Conservation (phyloP, 2,113 vertebrate species). For the Neogale vison region DNA sequence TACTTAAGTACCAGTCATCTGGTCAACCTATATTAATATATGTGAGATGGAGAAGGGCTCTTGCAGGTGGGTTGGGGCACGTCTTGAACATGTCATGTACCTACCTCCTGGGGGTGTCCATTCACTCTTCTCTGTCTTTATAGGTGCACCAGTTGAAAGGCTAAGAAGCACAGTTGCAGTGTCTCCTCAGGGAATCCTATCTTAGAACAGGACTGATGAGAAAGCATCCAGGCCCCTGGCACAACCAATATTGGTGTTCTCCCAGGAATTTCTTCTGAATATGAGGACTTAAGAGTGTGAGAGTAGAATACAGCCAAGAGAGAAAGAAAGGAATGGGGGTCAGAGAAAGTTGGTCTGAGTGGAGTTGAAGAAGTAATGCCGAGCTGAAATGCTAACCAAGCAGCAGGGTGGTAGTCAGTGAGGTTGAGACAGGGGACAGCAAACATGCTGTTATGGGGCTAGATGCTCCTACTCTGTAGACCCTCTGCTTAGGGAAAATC, state of each 20-base stretch:
- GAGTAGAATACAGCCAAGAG: background rate
- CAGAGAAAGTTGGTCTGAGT: background rate
- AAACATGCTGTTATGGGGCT: fast-evolving
- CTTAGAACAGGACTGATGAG: background rate
- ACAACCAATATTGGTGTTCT: no score
- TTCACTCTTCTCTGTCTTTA: background rate
- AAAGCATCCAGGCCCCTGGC: background rate
- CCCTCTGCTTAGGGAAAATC: background rate
- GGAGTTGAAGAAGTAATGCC: background rate
- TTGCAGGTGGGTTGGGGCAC: no score
- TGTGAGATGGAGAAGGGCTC: fast-evolving
- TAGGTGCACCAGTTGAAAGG: background rate
- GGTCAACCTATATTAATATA: background rate
- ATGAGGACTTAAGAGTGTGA: fast-evolving
- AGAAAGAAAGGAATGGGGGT: background rate
- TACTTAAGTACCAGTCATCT: no score
- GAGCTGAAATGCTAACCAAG: background rate
- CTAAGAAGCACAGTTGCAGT: no score
- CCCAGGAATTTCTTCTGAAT: background rate
- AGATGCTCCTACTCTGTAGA: background rate
- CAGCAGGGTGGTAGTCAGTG: fast-evolving
- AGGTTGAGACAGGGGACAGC: background rate
- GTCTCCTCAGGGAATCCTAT: fast-evolving
- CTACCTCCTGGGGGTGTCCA: background rate
- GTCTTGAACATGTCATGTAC: no score